Conservation (phyloP, 2,888 invertebrate genomes). For the Tachystola acroxantha region DNA sequence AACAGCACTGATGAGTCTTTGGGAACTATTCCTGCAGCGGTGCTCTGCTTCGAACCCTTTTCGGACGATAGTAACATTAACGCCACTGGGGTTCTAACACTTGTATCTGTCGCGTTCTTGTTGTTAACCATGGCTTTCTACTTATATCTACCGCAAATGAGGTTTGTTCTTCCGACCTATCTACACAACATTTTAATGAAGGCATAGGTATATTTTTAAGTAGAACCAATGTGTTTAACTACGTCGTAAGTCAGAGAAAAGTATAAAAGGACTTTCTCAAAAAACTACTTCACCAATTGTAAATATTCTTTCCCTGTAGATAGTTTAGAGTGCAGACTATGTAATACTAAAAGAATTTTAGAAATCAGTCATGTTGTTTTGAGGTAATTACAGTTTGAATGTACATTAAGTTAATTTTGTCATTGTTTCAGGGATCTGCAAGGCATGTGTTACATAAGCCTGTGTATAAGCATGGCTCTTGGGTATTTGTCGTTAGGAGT, state of each 20-base stretch:
- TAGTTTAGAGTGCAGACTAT: too few species aligned
- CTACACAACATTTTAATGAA: too few species aligned
- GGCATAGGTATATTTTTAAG: too few species aligned
- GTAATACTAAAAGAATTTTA: too few species aligned
- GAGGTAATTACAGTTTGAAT: too few species aligned
- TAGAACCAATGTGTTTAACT: too few species aligned
- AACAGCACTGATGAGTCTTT: slow-evolving; percentile 25
- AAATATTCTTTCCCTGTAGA: too few species aligned
- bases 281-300: too few species aligned
- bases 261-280: too few species aligned
- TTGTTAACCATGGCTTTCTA: slow-evolving; percentile 79
- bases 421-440: slow-evolving; percentile 72
- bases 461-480: slow-evolving; percentile 77
- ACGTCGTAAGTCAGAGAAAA: too few species aligned
- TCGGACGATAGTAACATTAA: slow-evolving; percentile 66
- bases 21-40: slow-evolving; percentile 44
- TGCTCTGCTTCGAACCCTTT: slow-evolving; percentile 84
- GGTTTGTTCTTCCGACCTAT: slow-evolving; percentile 67
- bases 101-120: slow-evolving; percentile 79
- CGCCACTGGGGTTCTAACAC: slow-evolving; percentile 58
- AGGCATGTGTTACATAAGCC: slow-evolving; percentile 81
- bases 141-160: slow-evolving; percentile 77
- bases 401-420: slow-evolving; percentile 79
- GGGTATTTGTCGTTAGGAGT: slow-evolving; percentile 78
- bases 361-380: too few species aligned